A percentile compares a stretch with the other conserved stretches of the same genome.
Evolutionary conservation across 2,113 vertebrate species (phyloP).

Genomic region (Tupaia tana): DNA sequence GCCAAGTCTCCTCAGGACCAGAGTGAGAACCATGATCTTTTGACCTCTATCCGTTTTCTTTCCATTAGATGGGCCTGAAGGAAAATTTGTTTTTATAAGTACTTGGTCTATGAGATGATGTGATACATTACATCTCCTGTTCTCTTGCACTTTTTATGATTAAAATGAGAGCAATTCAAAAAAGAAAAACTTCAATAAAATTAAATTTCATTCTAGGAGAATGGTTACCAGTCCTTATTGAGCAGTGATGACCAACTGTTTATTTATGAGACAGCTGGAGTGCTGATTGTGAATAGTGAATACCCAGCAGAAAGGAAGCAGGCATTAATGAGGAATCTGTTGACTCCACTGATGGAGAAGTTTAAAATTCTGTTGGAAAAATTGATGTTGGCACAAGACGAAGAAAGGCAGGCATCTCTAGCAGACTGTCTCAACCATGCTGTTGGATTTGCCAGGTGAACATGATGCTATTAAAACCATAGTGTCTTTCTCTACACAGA

Average conservation of each 20-base stretch:
- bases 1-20: background rate
- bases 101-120: background rate
- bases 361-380: slow-evolving; percentile 95
- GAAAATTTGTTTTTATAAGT: background rate
- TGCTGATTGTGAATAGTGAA: slow-evolving; percentile 96
- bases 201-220: slow-evolving; percentile 90
- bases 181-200: slow-evolving; percentile 36
- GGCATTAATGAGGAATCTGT: slow-evolving; percentile 95
- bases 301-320: slow-evolving; percentile 95
- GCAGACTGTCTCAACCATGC: slow-evolving; percentile 97
- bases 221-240: slow-evolving; percentile 93
- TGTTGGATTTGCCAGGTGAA: slow-evolving; percentile 97
- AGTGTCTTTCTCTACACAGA: background rate
- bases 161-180: slow-evolving; percentile 51
- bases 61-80: background rate
- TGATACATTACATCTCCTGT: background rate
- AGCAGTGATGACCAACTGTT: slow-evolving; percentile 98
- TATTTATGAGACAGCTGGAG: slow-evolving; percentile 97
- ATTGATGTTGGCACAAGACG: slow-evolving; percentile 92
- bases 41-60: background rate
- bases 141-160: background rate
- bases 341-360: slow-evolving; percentile 95
- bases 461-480: background rate
- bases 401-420: slow-evolving; percentile 92
- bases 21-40: background rate